Evolutionary conservation across 2,113 vertebrate species (phyloP).

Genomic region (Triplophysa rosa): DNA sequence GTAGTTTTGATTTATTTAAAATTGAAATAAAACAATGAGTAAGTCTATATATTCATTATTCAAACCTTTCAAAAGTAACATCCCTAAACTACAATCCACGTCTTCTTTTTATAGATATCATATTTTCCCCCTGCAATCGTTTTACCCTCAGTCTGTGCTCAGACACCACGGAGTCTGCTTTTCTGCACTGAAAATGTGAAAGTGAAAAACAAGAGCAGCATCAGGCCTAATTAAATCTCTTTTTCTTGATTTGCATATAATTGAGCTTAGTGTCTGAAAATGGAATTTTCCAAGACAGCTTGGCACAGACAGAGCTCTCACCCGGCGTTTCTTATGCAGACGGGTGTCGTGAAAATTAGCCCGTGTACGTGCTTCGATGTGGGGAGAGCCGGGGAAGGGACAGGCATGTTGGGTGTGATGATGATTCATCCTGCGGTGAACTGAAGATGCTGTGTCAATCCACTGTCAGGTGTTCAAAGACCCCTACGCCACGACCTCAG

Average conservation of each 20-base stretch:
- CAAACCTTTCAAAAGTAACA: too few species aligned
- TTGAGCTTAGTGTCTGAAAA: slow-evolving; percentile 35
- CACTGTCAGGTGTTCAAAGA: slow-evolving; percentile 48
- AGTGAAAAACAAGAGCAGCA: slow-evolving; percentile 15
- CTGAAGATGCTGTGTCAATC: slow-evolving; percentile 39
- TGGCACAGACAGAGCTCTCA: neutral
- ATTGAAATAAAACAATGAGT: too few species aligned
- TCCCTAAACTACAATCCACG: too few species aligned
- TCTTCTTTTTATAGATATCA: too few species aligned
- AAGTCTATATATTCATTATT: too few species aligned
- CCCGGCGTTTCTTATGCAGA: slow-evolving; percentile 13
- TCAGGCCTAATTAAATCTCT: slow-evolving; percentile 47
- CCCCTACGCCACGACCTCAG: slow-evolving; percentile 24
- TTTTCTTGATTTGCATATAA: slow-evolving; percentile 48
- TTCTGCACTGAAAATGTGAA: slow-evolving; percentile 10
- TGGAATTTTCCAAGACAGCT: slow-evolving; percentile 13
- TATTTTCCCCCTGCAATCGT: too few species aligned
- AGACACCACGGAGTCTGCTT: slow-evolving; percentile 8
- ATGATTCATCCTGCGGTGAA: slow-evolving; percentile 44
- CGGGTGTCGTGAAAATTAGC: slow-evolving; percentile 25
- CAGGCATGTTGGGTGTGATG: slow-evolving; percentile 5
- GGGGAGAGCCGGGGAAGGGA: neutral
- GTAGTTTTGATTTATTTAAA: too few species aligned
- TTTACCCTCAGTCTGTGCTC: neutral
- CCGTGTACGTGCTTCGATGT: slow-evolving; percentile 23